A percentile compares a stretch with the other conserved stretches of the same genome.
Evolutionary conservation across 1,140 invertebrate species (phyloP).

Genomic region (Psilanteris sp.): DNA sequence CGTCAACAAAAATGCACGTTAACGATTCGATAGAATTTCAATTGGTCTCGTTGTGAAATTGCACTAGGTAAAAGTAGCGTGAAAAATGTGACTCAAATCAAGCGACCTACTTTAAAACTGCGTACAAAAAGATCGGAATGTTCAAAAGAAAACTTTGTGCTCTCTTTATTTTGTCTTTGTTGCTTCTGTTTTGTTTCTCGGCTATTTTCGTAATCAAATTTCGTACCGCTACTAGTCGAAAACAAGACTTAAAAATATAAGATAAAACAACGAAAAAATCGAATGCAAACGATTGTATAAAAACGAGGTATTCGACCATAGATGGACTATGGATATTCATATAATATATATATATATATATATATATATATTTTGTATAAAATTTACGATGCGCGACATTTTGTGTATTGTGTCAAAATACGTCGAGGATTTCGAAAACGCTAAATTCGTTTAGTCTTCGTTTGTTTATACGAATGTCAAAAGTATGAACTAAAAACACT

Average conservation of each 20-base stretch:
- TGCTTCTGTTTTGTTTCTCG: slow-evolving; percentile 17
- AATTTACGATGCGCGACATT: no score
- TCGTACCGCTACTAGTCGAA: slow-evolving; percentile 49
- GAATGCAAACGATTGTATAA: no score
- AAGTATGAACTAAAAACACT: no score
- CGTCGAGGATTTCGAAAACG: no score
- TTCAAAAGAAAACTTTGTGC: slow-evolving; percentile 37
- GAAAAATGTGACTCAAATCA: slow-evolving; percentile 43
- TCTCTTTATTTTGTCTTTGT: slow-evolving; percentile 14
- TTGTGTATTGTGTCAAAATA: no score
- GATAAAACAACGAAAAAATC: slow-evolving; percentile 6
- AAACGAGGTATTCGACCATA: no score
- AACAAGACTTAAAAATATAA: slow-evolving; percentile 41
- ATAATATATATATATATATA: no score
- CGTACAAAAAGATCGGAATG: slow-evolving; percentile 50
- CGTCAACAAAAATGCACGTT: slow-evolving; percentile 24
- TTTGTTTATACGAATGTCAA: no score
- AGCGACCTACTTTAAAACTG: slow-evolving; percentile 45
- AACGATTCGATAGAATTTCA: slow-evolving; percentile 43
- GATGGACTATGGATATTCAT: no score
- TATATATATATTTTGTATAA: no score
- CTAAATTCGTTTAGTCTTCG: no score
- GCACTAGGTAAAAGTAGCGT: slow-evolving; percentile 49
- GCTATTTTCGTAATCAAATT: slow-evolving; percentile 39
- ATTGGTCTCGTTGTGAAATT: slow-evolving; percentile 48